Conservation (phyloP, 2,888 invertebrate genomes). For the Trisateles emortualis region DNA sequence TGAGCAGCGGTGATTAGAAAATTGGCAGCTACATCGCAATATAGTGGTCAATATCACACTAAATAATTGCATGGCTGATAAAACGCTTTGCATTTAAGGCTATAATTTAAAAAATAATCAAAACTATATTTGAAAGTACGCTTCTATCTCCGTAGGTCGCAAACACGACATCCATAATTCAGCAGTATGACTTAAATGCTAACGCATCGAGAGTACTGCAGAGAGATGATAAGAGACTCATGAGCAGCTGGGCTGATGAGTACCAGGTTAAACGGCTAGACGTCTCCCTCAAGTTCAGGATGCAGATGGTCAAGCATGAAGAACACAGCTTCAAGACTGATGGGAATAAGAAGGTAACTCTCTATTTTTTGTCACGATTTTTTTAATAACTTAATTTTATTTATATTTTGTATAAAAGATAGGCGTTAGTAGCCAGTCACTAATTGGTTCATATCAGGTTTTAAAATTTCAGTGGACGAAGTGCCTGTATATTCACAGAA, state of each 20-base stretch:
- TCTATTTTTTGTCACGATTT: neutral
- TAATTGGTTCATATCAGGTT: too few species aligned
- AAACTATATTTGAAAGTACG: too few species aligned
- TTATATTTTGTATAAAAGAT: too few species aligned
- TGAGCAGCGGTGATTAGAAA: too few species aligned
- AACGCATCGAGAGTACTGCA: slow-evolving; percentile 19
- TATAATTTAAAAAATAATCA: too few species aligned
- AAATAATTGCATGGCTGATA: too few species aligned
- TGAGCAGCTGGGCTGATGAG: slow-evolving; percentile 54
- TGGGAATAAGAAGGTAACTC: slow-evolving; percentile 53
- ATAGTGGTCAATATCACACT: too few species aligned
- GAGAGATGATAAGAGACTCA: slow-evolving; percentile 49
- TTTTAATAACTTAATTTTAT: too few species aligned
- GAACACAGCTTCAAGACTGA: slow-evolving; percentile 57
- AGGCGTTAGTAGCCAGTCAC: too few species aligned
- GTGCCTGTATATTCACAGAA: slow-evolving; percentile 57
- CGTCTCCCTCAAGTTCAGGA: slow-evolving; percentile 59
- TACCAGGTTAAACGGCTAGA: slow-evolving; percentile 63
- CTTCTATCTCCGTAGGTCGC: neutral
- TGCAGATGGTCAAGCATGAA: slow-evolving; percentile 64
- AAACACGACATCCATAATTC: slow-evolving; percentile 6
- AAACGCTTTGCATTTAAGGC: too few species aligned
- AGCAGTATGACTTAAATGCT: slow-evolving; percentile 16
- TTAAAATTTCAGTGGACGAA: slow-evolving; percentile 61
- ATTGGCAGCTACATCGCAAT: too few species aligned